These are phyloP conservation scores for Sardinella longiceps DNA, from an alignment of 2,797 vertebrate species.

Conservation along the genomic window DNA sequence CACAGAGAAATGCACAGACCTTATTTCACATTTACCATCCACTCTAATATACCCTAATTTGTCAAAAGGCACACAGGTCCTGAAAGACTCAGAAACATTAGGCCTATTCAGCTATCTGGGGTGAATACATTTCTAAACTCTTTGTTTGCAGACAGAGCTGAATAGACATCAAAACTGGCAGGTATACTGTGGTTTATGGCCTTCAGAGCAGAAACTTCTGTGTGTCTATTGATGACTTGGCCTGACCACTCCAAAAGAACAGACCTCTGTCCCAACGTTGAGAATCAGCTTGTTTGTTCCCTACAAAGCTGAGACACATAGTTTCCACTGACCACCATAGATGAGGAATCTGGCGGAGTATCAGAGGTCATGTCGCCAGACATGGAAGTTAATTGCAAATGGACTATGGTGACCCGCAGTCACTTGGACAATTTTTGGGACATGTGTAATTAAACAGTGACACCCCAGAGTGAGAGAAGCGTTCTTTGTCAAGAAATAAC, in stretches of 20 bases:
- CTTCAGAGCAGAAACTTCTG: not conserved
- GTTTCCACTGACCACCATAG: slow-evolving; percentile 22
- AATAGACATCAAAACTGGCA: not conserved
- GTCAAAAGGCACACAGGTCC: not conserved
- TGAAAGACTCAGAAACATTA: not conserved
- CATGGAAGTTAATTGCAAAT: slow-evolving; percentile 10
- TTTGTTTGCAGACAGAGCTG: not conserved
- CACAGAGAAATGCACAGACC: not conserved
- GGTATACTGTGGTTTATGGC: not conserved
- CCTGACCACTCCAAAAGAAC: slow-evolving; percentile 13
- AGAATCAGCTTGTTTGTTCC: slow-evolving; percentile 20
- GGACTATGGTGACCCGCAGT: not conserved
- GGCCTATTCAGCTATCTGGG: not conserved
- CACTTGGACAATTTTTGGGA: not conserved
- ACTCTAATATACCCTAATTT: not conserved
- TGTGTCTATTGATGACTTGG: not conserved
- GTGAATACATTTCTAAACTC: not conserved
- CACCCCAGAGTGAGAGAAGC: not conserved
- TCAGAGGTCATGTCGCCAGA: slow-evolving; percentile 28
- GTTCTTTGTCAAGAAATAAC: not conserved
- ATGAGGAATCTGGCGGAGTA: slow-evolving; percentile 19
- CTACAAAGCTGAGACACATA: not conserved
- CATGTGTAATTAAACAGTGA: not conserved
- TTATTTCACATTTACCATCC: not conserved
- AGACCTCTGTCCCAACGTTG: not conserved